These are phyloP conservation scores for Paramormyrops hopkinsi DNA, from an alignment of 2,797 vertebrate species.

Conservation along the genomic window DNA sequence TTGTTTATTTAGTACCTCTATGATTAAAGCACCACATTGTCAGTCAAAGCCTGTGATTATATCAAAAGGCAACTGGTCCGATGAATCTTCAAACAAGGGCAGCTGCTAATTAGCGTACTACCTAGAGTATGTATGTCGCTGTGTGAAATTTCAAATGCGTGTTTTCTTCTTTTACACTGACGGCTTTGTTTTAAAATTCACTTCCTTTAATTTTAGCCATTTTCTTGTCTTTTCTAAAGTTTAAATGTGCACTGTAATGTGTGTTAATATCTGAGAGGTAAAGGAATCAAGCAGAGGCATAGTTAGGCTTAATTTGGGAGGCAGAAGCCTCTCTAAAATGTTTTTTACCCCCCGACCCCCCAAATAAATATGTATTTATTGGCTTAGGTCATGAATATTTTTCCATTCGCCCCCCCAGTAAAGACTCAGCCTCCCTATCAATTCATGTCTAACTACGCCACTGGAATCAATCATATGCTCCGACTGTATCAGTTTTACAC, in stretches of 20 bases:
- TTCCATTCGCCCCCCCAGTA: background rate
- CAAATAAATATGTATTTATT: background rate
- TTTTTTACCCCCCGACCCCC: too few relatives aligned
- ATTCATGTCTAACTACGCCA: background rate
- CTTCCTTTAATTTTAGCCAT: background rate
- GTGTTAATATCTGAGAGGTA: background rate
- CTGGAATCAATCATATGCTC: background rate
- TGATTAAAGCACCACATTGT: background rate
- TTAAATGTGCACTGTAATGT: background rate
- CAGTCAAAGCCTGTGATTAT: background rate
- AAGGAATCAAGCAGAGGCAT: background rate
- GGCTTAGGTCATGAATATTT: too few relatives aligned
- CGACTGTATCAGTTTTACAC: background rate
- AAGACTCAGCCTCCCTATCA: background rate
- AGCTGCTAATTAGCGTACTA: background rate
- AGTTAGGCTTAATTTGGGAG: background rate
- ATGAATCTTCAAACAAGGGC: background rate
- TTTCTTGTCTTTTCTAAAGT: background rate
- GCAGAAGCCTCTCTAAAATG: background rate
- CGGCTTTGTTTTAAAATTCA: background rate
- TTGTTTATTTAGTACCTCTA: background rate
- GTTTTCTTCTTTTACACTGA: background rate
- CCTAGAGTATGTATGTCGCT: background rate
- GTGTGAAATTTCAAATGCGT: background rate
- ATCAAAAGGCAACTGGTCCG: background rate